Evolutionary conservation across 2,888 invertebrate species (phyloP).

Genomic region (Chymomyza fuscimana): DNA sequence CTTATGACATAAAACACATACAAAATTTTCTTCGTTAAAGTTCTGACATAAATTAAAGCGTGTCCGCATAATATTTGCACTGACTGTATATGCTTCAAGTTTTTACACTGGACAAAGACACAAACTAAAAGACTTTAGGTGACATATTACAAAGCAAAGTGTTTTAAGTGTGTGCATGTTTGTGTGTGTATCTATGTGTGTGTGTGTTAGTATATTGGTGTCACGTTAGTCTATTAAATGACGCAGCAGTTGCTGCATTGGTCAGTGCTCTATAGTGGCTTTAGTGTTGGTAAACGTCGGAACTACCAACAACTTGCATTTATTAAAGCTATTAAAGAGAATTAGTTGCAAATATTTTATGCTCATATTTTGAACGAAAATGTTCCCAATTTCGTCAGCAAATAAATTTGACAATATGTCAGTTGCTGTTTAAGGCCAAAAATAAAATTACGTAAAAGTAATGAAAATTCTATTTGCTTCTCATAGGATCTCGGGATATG

Average conservation of each 20-base stretch:
- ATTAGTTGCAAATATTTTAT: conserved; percentile 26
- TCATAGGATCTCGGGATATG: too few relatives aligned
- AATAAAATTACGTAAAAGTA: too few relatives aligned
- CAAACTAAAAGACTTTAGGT: background rate
- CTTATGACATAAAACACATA: too few relatives aligned
- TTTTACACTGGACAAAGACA: background rate
- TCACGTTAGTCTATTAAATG: background rate
- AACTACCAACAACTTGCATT: conserved; percentile 8
- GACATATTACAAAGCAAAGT: background rate
- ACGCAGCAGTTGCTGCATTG: background rate
- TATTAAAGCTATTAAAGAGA: conserved; percentile 44
- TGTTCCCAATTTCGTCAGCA: background rate
- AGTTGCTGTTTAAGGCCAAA: too few relatives aligned
- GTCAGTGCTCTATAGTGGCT: background rate
- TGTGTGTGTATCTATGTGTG: conserved; percentile 28
- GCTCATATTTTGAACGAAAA: background rate
- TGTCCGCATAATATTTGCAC: background rate
- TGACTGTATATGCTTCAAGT: background rate
- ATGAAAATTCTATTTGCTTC: too few relatives aligned
- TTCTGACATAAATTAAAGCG: too few relatives aligned
- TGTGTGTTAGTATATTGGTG: background rate
- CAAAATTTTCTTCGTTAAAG: too few relatives aligned
- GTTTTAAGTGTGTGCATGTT: background rate
- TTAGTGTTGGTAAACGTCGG: background rate
- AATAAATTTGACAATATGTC: background rate